These are phyloP conservation scores for Spheniscus humboldti DNA, from an alignment of 2,797 vertebrate species.

Conservation along the genomic window DNA sequence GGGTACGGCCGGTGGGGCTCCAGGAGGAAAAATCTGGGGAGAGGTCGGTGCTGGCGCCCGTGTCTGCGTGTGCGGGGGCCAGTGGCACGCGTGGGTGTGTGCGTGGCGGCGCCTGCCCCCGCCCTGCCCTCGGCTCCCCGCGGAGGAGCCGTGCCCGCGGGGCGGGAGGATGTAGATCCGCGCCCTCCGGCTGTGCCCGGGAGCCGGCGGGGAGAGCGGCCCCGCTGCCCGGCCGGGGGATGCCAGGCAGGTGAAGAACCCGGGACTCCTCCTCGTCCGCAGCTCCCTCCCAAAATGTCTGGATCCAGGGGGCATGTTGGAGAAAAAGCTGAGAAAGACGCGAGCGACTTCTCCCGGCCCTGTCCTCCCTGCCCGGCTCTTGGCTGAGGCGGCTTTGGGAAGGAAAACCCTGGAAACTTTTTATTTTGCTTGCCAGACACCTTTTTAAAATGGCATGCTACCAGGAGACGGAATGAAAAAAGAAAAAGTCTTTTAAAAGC, in stretches of 20 bases:
- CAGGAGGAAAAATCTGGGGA: not conserved
- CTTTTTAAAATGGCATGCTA: constrained; percentile 48
- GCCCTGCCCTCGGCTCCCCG: not conserved
- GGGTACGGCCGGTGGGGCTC: not conserved
- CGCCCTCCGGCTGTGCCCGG: not conserved
- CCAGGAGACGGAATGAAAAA: constrained; percentile 48
- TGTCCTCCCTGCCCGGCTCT: not conserved
- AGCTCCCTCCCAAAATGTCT: not conserved
- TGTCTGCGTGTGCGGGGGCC: not conserved
- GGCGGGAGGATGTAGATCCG: not conserved
- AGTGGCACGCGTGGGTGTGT: not conserved
- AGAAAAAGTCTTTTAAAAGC: constrained; percentile 43
- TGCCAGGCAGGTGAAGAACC: constrained; percentile 43
- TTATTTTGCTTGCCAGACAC: constrained; percentile 46
- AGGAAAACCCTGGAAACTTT: constrained; percentile 62
- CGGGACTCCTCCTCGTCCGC: not conserved
- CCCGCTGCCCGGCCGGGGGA: not conserved
- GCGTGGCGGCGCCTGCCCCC: not conserved
- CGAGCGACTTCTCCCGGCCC: not conserved
- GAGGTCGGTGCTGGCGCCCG: not conserved
- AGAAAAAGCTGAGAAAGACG: constrained; percentile 53
- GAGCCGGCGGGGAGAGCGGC: not conserved
- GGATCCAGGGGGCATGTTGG: constrained; percentile 76
- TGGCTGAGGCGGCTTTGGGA: constrained; percentile 10
- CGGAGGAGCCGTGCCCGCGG: not conserved